These are phyloP conservation scores for Aradus depressus DNA, from an alignment of 2,888 invertebrate genomes.

Conservation along the genomic window DNA sequence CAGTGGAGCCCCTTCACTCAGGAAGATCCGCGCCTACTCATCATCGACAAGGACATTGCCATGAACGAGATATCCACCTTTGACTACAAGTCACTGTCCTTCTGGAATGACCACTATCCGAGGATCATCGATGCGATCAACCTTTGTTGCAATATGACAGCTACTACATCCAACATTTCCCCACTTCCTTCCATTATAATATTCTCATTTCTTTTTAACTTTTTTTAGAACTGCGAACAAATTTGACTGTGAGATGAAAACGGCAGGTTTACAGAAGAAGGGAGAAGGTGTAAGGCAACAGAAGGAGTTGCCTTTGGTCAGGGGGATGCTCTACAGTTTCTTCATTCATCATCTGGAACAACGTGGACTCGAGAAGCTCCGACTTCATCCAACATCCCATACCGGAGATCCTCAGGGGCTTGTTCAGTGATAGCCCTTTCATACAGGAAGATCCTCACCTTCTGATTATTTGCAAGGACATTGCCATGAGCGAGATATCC, in stretches of 20 bases:
- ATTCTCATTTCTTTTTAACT: no score
- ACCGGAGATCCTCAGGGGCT: conserved; percentile 52
- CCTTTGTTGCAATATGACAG: conserved; percentile 57
- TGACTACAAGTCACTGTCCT: conserved; percentile 65
- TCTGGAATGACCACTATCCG: conserved; percentile 78
- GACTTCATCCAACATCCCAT: no score
- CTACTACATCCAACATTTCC: no score
- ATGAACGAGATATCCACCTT: conserved; percentile 57
- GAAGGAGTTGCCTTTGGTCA: conserved; percentile 68
- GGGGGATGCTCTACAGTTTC: conserved; percentile 58
- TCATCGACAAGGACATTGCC: conserved; percentile 64
- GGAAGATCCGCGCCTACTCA: conserved; percentile 56
- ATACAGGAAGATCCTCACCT: conserved; percentile 54
- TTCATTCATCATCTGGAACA: conserved; percentile 54
- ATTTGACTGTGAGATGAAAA: conserved; percentile 46
- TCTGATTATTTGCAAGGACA: conserved; percentile 62
- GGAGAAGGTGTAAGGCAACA: conserved; percentile 68
- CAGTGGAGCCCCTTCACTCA: conserved; percentile 62
- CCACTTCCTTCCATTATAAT: no score
- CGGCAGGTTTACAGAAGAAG: conserved; percentile 49
- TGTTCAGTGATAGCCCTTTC: conserved; percentile 64
- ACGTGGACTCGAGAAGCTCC: conserved; percentile 62
- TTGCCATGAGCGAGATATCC: conserved; percentile 58
- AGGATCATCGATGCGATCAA: conserved; percentile 59
- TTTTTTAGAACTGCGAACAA: no score